A percentile compares a stretch with the other conserved stretches of the same genome.
Evolutionary conservation across 2,797 vertebrate species (phyloP).

Genomic region (Meriones psammophilus): DNA sequence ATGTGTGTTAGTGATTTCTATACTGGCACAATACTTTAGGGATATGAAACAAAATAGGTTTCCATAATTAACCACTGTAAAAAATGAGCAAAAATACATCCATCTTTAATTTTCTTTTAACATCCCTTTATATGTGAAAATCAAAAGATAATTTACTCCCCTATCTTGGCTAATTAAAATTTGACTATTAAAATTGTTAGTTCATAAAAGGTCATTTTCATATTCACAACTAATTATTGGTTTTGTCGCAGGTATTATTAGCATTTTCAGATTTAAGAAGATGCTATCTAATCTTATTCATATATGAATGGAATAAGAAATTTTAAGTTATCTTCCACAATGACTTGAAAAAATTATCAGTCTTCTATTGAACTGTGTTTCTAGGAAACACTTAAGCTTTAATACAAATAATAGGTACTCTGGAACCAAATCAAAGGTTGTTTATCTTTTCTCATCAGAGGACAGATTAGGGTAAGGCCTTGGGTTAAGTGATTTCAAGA

Average conservation of each 20-base stretch:
- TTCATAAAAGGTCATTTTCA: slow-evolving; percentile 46
- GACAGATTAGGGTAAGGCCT: neutral
- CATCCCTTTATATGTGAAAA: neutral
- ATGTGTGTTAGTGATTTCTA: neutral
- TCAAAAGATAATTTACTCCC: neutral
- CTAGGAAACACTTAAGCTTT: neutral
- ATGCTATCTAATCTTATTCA: neutral
- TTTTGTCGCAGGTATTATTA: slow-evolving; percentile 11
- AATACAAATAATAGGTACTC: neutral
- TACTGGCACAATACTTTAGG: neutral
- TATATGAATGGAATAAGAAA: neutral
- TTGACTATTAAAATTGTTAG: neutral
- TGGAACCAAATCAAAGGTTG: neutral
- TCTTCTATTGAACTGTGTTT: neutral
- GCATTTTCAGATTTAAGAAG: slow-evolving; percentile 22
- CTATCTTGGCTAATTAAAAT: slow-evolving; percentile 25
- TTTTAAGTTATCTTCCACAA: slow-evolving; percentile 20
- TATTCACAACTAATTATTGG: neutral
- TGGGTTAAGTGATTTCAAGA: slow-evolving; percentile 39
- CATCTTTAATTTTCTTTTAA: neutral
- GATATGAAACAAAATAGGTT: neutral
- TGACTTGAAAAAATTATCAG: neutral
- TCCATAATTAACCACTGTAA: neutral
- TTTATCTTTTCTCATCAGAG: slow-evolving; percentile 5
- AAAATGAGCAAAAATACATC: neutral